These are phyloP conservation scores for Pollicipes pollicipes DNA, from an alignment of 1,140 invertebrate genomes.

Conservation along the genomic window DNA sequence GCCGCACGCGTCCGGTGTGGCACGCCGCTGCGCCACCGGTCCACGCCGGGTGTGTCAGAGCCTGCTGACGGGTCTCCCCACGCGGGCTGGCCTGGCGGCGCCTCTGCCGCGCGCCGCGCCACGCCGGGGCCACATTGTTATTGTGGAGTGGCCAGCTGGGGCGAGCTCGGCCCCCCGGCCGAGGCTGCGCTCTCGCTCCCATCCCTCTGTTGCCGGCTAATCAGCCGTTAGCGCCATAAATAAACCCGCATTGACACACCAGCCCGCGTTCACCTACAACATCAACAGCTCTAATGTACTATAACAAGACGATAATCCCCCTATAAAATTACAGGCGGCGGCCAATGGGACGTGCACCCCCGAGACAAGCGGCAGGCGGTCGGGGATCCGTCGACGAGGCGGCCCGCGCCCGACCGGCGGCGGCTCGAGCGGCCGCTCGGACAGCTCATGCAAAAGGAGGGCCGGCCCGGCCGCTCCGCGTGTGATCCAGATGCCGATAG, in stretches of 20 bases:
- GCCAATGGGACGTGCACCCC: too few relatives aligned
- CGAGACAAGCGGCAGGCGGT: neutral
- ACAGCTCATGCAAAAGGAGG: too few relatives aligned
- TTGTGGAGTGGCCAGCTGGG: neutral
- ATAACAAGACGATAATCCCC: slow-evolving; percentile 1
- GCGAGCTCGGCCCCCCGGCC: too few relatives aligned
- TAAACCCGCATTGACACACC: neutral
- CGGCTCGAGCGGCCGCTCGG: too few relatives aligned
- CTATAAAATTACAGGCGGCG: neutral
- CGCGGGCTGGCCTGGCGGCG: too few relatives aligned
- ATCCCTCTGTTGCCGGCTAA: neutral
- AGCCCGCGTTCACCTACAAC: neutral
- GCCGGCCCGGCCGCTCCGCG: too few relatives aligned
- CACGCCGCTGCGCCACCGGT: too few relatives aligned
- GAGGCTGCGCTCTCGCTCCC: neutral
- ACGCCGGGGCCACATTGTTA: neutral
- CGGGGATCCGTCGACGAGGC: neutral
- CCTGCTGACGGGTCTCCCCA: too few relatives aligned
- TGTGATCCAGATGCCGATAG: too few relatives aligned
- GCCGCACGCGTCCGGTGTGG: too few relatives aligned
- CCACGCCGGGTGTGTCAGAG: too few relatives aligned
- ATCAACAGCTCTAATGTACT: neutral
- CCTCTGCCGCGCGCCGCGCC: too few relatives aligned
- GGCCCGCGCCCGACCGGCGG: neutral
- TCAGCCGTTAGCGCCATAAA: neutral